A percentile compares a stretch with the other conserved stretches of the same genome.
Conservation (phyloP, 2,113 vertebrate genomes). For the Petromus typicus region DNA sequence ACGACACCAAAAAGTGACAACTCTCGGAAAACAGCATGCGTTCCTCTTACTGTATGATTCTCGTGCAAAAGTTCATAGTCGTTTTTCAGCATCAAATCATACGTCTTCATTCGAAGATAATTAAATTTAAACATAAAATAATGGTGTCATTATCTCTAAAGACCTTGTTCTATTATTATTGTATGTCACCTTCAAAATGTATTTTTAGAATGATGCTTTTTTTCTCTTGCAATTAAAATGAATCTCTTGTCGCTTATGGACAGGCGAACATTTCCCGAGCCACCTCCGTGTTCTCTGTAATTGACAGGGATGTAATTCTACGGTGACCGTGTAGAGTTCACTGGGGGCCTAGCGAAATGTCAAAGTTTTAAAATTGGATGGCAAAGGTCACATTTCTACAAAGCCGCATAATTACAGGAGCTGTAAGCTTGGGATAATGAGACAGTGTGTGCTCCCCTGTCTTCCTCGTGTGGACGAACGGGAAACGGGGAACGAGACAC, state of each 20-base stretch:
- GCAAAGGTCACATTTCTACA: background rate
- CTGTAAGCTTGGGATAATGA: too few species aligned
- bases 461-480: background rate
- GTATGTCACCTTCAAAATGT: too few species aligned
- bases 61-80: rapidly evolving
- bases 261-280: rapidly evolving
- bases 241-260: background rate
- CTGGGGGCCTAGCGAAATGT: background rate
- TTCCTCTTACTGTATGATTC: background rate
- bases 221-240: background rate
- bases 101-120: background rate
- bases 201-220: background rate
- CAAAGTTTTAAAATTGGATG: background rate
- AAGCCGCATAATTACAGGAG: too few species aligned
- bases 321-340: rapidly evolving
- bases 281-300: rapidly evolving
- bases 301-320: background rate
- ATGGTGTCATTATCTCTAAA: background rate
- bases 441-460: rapidly evolving
- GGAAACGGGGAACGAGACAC: rapidly evolving
- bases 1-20: background rate
- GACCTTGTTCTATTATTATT: background rate
- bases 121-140: too few species aligned
- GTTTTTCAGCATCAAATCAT: background rate
- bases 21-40: background rate